A percentile compares a stretch with the other conserved stretches of the same genome.
Evolutionary conservation across 2,888 invertebrate genomes (phyloP).

Genomic region (Poecilobothrus nobilitatus): DNA sequence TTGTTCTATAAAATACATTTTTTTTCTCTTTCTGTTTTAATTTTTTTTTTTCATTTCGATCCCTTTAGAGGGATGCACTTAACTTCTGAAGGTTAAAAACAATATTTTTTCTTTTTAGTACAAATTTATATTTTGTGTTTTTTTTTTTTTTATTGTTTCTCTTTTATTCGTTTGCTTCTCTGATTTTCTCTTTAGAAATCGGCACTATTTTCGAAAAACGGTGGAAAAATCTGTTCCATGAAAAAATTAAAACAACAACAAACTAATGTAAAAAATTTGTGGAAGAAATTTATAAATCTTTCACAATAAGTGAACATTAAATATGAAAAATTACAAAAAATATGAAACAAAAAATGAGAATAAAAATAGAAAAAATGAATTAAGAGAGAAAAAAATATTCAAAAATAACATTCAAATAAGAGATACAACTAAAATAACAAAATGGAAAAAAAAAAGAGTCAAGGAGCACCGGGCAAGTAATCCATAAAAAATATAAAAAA

Average conservation of each 20-base stretch:
- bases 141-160: not conserved
- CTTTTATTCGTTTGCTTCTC: not conserved
- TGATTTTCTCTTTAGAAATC: too few relatives aligned
- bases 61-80: not conserved
- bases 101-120: not conserved
- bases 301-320: too few relatives aligned
- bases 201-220: too few relatives aligned
- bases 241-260: not conserved
- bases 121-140: not conserved
- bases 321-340: too few relatives aligned
- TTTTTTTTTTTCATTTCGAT: not conserved
- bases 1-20: not conserved
- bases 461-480: not conserved
- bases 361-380: not conserved
- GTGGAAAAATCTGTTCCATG: not conserved
- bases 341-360: not conserved
- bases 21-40: not conserved
- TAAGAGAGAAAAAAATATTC: not conserved
- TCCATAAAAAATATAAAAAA: not conserved
- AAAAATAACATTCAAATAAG: not conserved
- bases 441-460: too few relatives aligned
- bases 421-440: not conserved
- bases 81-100: not conserved
- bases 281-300: too few relatives aligned
- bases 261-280: too few relatives aligned